These are phyloP conservation scores for Orchestes rusci DNA, from an alignment of 2,888 invertebrate genomes.

Conservation along the genomic window DNA sequence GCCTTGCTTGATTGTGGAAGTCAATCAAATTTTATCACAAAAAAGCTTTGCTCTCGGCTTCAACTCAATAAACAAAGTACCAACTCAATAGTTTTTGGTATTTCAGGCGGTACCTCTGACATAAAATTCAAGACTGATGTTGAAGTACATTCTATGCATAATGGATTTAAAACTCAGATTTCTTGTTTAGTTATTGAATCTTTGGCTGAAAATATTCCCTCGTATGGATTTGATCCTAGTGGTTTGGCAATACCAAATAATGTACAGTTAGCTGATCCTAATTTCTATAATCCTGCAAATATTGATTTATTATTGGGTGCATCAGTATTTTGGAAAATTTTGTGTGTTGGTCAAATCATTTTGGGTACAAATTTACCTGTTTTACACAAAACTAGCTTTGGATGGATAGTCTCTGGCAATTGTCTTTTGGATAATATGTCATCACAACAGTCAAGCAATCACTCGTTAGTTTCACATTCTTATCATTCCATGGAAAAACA, in stretches of 20 bases:
- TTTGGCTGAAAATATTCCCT: neutral
- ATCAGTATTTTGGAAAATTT: constrained; percentile 5
- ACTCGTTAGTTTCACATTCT: too few species aligned
- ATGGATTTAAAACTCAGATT: neutral
- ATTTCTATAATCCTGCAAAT: neutral
- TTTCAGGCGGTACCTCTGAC: neutral
- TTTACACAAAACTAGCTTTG: constrained; percentile 2
- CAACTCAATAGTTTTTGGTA: neutral
- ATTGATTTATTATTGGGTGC: constrained; percentile 3
- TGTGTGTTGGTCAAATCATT: constrained; percentile 3
- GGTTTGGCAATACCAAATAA: neutral
- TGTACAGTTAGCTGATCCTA: constrained; percentile 6
- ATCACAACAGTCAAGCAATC: too few species aligned
- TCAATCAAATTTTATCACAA: constrained; percentile 1
- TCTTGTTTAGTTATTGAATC: neutral
- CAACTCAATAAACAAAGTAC: neutral
- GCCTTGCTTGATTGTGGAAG: constrained; percentile 1
- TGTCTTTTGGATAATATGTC: constrained; percentile 1
- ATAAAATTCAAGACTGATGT: neutral
- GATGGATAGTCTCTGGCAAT: constrained; percentile 5
- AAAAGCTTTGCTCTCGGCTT: constrained; percentile 1
- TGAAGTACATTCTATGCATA: neutral
- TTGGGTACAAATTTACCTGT: constrained; percentile 1
- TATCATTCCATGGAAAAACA: too few species aligned
- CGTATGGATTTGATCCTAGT: neutral